These are phyloP conservation scores for Crambe crambe DNA, from an alignment of 37 sponge, comb jelly and placozoan species.

Conservation along the genomic window DNA sequence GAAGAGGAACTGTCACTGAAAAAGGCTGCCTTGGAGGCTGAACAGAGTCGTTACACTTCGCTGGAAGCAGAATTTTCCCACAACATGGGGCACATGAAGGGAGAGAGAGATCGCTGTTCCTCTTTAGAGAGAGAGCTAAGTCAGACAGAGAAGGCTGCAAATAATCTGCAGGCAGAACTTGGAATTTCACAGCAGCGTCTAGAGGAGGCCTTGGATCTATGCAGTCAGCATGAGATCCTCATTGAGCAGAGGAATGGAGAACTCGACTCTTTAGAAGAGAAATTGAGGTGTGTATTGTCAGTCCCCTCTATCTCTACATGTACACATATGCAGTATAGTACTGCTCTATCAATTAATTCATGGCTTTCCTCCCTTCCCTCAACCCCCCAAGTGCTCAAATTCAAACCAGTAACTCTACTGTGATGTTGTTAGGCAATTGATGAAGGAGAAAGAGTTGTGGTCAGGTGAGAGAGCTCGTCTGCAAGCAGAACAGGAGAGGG, in stretches of 20 bases:
- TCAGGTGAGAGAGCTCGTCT: constrained; percentile 25
- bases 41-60: not conserved
- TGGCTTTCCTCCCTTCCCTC: too few relatives aligned
- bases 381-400: too few relatives aligned
- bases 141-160: constrained; percentile 26
- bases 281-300: constrained; percentile 35
- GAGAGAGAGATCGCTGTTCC: not conserved
- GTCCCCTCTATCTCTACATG: too few relatives aligned
- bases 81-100: not conserved
- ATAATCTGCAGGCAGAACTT: constrained; percentile 36
- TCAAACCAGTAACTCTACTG: too few relatives aligned
- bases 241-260: constrained; percentile 53
- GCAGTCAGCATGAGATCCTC: constrained; percentile 38
- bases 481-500: constrained; percentile 30
- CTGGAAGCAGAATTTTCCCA: not conserved
- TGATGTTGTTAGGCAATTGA: constrained; percentile 24
- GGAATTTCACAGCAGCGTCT: constrained; percentile 19
- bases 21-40: not conserved
- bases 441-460: constrained; percentile 39
- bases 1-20: not conserved
- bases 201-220: constrained; percentile 43
- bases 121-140: constrained; percentile 33
- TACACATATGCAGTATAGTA: too few relatives aligned
- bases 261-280: constrained; percentile 17
- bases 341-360: too few relatives aligned